phyloP scores from a whole-genome alignment of 2,797 vertebrate species.

The Sandelia bainsii region DNA sequence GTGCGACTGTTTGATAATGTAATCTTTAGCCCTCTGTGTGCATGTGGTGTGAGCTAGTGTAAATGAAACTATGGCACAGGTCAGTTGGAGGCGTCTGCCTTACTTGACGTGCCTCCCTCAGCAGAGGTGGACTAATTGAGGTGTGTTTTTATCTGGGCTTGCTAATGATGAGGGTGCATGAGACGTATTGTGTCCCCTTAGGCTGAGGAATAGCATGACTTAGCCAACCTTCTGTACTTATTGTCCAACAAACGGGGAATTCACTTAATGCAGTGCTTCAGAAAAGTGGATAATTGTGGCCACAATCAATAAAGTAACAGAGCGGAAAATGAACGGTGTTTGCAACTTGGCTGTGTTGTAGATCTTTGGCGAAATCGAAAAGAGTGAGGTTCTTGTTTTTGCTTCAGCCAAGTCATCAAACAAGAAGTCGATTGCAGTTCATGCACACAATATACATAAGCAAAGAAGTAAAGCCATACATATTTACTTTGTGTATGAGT shows the following conservation, averaged over 20 bases:
- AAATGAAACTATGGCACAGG: constrained; percentile 55
- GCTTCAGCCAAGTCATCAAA: constrained; percentile 61
- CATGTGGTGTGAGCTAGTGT: constrained; percentile 29
- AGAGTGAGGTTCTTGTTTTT: constrained; percentile 57
- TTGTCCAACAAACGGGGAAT: constrained; percentile 89
- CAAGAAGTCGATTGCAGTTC: constrained; percentile 36
- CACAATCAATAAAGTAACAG: constrained; percentile 89
- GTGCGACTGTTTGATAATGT: constrained; percentile 27
- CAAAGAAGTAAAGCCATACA: constrained; percentile 32
- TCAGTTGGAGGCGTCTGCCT: constrained; percentile 63
- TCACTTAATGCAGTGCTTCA: constrained; percentile 87
- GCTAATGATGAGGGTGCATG: constrained; percentile 85
- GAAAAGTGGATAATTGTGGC: constrained; percentile 90
- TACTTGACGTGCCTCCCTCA: constrained; percentile 62
- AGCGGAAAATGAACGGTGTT: constrained; percentile 87
- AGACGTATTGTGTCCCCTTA: constrained; percentile 82
- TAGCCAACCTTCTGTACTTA: constrained; percentile 88
- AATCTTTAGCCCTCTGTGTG: constrained; percentile 40
- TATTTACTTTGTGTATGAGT: constrained; percentile 50
- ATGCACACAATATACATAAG: constrained; percentile 34
- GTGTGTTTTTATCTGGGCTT: constrained; percentile 80
- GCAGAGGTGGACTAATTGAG: constrained; percentile 83
- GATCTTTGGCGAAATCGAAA: constrained; percentile 74
- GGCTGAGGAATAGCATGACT: constrained; percentile 83
- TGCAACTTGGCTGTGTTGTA: constrained; percentile 59